Evolutionary conservation across 2,797 vertebrate species (phyloP), one percentile per base, ranked within the genome.

Genomic region (Gambusia yucatana): DNA sequence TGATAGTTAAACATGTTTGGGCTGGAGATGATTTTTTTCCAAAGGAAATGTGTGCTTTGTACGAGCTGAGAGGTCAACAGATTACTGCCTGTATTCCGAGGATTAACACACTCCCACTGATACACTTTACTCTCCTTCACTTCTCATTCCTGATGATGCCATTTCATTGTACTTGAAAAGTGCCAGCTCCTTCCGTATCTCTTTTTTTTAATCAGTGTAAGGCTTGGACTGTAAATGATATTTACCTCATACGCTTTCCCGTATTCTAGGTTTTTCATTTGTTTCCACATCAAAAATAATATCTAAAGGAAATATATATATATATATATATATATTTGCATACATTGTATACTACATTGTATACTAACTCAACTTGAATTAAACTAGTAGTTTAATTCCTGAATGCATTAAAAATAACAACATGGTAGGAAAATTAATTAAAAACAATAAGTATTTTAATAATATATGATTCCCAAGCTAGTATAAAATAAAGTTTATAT

Each of bases 1-100:
- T 92, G 86, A 90, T 90, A 84, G 85, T 88, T 86, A 87, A 89
- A 90, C 83, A 88, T 89, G 79, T 88, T 93, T 87, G 86, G 86
- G 90, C 91, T 90, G 79, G 84, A 90, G 86, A 88, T 92, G 80
- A 87, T 89, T 14, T 69, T 90, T 69, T 91, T 88, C 85, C 78
- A 74, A 72, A 87, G 79, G 79, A 89, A 83, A 77, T 61, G 75
- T 83, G 79, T 79, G 82, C 48, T 63, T 63, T 77, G 74, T 65
- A 28, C 41, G 33, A 72, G 77, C 81, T 80, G 82, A 82, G 85
- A 83, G 87, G 90, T 89, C 89, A 89, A 76, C 90, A 91, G 88
- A 90, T 90, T 90, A 90, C 82, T 83, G 80, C 70, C 72, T 20
- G 65, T 87, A 84, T 69, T 84, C 69, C 73, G 86, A 82, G 88